Evolutionary conservation across 2,888 invertebrate genomes (phyloP), one percentile per base, ranked within the genome.

Genomic region (Ichneumon xanthorius): DNA sequence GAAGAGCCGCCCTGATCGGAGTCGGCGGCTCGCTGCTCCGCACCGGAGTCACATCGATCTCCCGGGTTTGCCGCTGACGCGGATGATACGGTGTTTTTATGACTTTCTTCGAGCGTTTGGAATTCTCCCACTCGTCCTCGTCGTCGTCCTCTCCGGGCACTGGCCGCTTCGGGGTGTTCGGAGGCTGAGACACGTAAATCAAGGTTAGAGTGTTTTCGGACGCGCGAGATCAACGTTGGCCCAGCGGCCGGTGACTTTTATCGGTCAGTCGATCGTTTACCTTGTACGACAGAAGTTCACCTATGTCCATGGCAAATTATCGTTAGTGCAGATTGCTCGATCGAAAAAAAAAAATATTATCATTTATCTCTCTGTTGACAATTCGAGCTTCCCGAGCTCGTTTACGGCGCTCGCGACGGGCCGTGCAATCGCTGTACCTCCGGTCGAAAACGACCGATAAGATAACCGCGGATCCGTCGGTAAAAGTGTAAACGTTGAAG

Each of bases 101-200:
- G 92, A 95, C 88, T 92, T 92, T 94, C 93, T 94, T 94, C 88
- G 94, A 87, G 94, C 95, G 96, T 86, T 95, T 95, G 0, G 95
- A 94, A 89, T 95, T 96, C 86, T 96, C 96, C 88, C 95, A 95
- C 83, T 96, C 96, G 86, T 96, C 96, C 33, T 96, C 96, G 16
- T 96, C 96, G 80, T 96, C 95, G 50, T 96, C 96, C 88, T 96
- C 96, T 85, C 97, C 97, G 37, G 92, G 93, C 22, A 92, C 94
- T 30, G 96, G 96, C 85, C 98, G 95, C 94, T 98, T 98, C 9
- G 98, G 96, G 9, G 97, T 97, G 92, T 97, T 97, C 72, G 97
- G 96, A 4, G 98, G 98, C 97, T 98, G 89, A 48, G 58, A 70
- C 19, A 58, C 16, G 55, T 16, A 77, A 70, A 22, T 4, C 19